Percentiles rank a stretch among this genome's conserved stretches.
phyloP scores from a whole-genome alignment of 1,140 invertebrate species.

The Cyphomyrmex costatus region DNA sequence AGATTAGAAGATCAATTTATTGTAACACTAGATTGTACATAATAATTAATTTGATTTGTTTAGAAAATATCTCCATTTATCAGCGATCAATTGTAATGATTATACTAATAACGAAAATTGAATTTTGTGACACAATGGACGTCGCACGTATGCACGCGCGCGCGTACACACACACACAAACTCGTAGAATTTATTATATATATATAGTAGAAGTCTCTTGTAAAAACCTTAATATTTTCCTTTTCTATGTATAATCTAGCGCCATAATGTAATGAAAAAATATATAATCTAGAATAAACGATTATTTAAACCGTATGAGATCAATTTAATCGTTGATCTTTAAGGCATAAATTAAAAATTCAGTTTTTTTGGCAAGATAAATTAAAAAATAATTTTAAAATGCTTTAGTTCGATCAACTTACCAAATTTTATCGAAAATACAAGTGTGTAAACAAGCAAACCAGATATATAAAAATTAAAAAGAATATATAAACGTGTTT shows the following conservation, averaged over 20 bases:
- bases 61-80: background rate
- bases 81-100: background rate
- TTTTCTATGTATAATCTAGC: conserved; percentile 15
- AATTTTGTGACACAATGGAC: conserved; percentile 24
- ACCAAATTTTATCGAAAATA: too few species aligned
- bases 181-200: background rate
- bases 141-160: background rate
- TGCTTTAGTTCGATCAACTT: too few species aligned
- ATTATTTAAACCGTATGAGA: background rate
- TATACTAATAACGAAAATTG: background rate
- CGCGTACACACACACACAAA: background rate
- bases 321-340: background rate
- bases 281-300: conserved; percentile 30
- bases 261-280: conserved; percentile 10
- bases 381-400: too few species aligned
- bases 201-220: background rate
- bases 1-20: conserved; percentile 28
- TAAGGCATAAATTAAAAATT: background rate
- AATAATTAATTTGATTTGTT: conserved; percentile 28
- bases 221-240: background rate
- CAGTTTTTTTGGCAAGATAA: too few species aligned
- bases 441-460: too few species aligned
- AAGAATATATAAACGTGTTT: too few species aligned
- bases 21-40: conserved; percentile 32
- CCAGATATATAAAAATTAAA: too few species aligned